Evolutionary conservation across 2,113 vertebrate species (phyloP).

Genomic region (Hoplias malabaricus): DNA sequence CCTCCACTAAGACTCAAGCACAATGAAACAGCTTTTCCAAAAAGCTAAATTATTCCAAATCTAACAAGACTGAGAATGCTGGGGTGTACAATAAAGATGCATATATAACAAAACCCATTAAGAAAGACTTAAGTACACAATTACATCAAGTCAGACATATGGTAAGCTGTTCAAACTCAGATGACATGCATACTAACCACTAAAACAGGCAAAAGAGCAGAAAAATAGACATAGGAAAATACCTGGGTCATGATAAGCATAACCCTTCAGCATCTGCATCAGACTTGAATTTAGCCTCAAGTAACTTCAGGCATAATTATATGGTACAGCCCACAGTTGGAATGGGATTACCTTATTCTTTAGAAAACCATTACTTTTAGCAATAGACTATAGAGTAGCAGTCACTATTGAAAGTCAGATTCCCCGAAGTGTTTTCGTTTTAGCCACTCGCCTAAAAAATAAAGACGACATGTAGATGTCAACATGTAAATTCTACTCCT

Average conservation of each 20-base stretch:
- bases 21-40: neutral
- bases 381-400: neutral
- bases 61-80: neutral
- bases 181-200: neutral
- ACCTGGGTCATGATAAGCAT: neutral
- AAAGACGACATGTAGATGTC: neutral
- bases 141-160: neutral
- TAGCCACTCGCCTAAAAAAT: neutral
- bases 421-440: neutral
- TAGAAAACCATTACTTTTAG: neutral
- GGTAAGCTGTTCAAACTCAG: neutral
- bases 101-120: neutral
- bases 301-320: neutral
- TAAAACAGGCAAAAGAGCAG: neutral
- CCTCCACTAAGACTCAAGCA: neutral
- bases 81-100: neutral
- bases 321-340: neutral
- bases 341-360: neutral
- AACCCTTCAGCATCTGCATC: neutral
- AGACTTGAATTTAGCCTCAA: neutral
- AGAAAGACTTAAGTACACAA: neutral
- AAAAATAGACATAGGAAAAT: neutral
- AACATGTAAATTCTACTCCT: neutral
- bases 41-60: neutral
- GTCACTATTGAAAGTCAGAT: neutral